A percentile compares a stretch with the other conserved stretches of the same genome.
Conservation (phyloP, 2,797 vertebrate genomes). For the Schizopygopsis malacanthus region DNA sequence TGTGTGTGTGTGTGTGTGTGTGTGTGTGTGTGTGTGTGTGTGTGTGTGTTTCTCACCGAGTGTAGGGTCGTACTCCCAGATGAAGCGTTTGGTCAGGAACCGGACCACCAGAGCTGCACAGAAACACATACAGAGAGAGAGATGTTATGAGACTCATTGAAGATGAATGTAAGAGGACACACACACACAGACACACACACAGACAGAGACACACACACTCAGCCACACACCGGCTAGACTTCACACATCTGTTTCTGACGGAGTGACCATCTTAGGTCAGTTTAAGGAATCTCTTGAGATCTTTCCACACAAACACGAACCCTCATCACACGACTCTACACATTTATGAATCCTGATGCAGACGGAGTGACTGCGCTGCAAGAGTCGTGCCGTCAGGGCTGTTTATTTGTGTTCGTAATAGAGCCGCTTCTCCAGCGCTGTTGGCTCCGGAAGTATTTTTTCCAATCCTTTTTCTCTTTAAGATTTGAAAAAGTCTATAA, state of each 20-base stretch:
- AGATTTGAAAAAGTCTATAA: neutral
- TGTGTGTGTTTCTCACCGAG: constrained; percentile 82
- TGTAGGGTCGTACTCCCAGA: constrained; percentile 98
- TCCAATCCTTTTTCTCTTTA: neutral
- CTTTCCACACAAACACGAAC: neutral
- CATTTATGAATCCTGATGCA: neutral
- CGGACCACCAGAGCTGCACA: constrained; percentile 91
- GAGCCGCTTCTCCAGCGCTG: neutral
- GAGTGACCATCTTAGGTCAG: neutral
- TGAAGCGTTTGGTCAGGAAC: constrained; percentile 95
- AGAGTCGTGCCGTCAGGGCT: neutral
- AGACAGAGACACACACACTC: no score
- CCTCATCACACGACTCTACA: no score
- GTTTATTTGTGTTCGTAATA: neutral
- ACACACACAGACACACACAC: no score
- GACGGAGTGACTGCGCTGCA: neutral
- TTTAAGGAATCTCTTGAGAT: no score
- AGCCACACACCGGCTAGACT: neutral
- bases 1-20: no score
- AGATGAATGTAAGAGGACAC: neutral
- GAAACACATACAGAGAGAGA: constrained; percentile 41
- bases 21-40: neutral
- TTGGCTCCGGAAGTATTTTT: neutral
- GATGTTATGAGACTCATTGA: neutral
- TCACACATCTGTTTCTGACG: no score